Base-by-base conservation (phyloP, 2,113 vertebrate genomes). In the Blennius ocellaris region DNA sequence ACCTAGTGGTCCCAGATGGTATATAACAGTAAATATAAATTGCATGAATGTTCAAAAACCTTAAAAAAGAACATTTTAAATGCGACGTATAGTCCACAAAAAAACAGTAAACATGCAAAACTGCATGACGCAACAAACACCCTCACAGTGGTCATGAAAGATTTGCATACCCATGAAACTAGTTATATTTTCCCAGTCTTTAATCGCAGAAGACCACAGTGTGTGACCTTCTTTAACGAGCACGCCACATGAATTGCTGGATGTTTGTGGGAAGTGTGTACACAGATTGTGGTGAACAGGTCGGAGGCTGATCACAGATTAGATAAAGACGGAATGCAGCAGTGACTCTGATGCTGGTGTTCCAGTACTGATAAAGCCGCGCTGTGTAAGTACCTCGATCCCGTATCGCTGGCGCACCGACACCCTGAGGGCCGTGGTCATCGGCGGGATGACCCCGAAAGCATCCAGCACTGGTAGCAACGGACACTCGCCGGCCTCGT, bases 381-480 rank as follows among this genome's bases (percentile, higher is more conserved):
- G 11, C 1, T 9, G 15, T 6, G 7, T 16, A 0, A 47, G 12
- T 58, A 48, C 92, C 91, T 88, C 72, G 5, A 88, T 90, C 65
- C 82, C 69, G 1, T 93, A 93, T 53, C 82, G 82, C 6, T 69
- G 43, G 0, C 88, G 90, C 21, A 89, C 14, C 1, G 83, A 86
- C 59, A 85, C 83, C 62, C 92, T 84, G 58, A 93, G 53, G 30
- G 81, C 70, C 16, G 83, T 59, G 44, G 88, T 73, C 2, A 92
- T 79, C 2, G 91, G 90, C 3, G 90, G 89, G 61, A 93, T 85
- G 21, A 40, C 0, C 47, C 84, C 91, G 8, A 40, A 92, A 1
- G 1, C 0, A 4, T 94, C 90, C 80, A 95, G 79, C 65, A 94
- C 75, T 2, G 93, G 94, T 53, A 94, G 77, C 79, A 91, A 94